A percentile compares a stretch with the other conserved stretches of the same genome.
Conservation (phyloP, 2,797 vertebrate genomes). For the Silurus aristotelis region DNA sequence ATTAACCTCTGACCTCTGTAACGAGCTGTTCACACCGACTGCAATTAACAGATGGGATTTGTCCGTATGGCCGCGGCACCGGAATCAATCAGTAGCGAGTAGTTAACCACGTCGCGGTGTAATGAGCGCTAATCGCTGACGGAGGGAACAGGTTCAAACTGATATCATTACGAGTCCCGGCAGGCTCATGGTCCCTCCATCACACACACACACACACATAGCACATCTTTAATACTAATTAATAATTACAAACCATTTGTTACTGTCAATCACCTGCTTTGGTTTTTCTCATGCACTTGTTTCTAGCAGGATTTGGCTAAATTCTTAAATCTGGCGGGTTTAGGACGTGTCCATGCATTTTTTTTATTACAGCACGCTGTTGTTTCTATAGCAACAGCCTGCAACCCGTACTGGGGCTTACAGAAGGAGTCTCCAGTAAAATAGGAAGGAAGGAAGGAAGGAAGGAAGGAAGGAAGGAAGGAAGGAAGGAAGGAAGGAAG, state of each 20-base stretch:
- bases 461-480: too few relatives aligned
- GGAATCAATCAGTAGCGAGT: background rate
- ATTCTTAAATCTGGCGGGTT: background rate
- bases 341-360: background rate
- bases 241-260: background rate
- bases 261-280: background rate
- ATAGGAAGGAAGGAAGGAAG: too few relatives aligned
- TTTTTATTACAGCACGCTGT: background rate
- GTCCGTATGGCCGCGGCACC: background rate
- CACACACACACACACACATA: background rate
- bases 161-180: background rate
- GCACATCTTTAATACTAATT: background rate
- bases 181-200: background rate
- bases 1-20: background rate
- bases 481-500: too few relatives aligned
- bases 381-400: background rate
- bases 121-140: constrained; percentile 5
- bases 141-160: background rate
- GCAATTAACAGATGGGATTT: constrained; percentile 12
- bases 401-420: background rate
- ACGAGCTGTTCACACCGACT: background rate
- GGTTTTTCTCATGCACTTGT: background rate
- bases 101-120: background rate
- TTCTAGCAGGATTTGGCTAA: background rate
- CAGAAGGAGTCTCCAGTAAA: too few relatives aligned